Percentiles rank a stretch among this genome's conserved stretches.
Evolutionary conservation across 2,113 vertebrate species (phyloP).

Genomic region (Anguilla rostrata): DNA sequence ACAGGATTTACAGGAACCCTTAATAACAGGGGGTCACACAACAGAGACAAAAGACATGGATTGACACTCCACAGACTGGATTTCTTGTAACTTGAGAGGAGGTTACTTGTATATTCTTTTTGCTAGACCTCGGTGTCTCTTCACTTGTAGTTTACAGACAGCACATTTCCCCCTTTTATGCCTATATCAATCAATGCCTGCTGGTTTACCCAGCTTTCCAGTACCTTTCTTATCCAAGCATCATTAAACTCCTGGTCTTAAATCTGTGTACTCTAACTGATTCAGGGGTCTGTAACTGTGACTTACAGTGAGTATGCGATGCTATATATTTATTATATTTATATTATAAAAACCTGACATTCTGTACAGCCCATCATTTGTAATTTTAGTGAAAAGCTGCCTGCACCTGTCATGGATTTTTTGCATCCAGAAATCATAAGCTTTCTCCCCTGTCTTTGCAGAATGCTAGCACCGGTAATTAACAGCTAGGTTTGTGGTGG

Average conservation of each 20-base stretch:
- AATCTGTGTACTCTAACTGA: too few species aligned
- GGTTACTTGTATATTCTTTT: too few species aligned
- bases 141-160: too few species aligned
- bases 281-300: not conserved
- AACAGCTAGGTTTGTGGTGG: slow-evolving; percentile 33
- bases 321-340: not conserved
- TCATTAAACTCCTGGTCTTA: too few species aligned
- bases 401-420: not conserved
- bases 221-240: too few species aligned
- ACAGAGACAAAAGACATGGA: too few species aligned
- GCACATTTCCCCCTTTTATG: slow-evolving; percentile 22
- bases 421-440: not conserved
- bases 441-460: slow-evolving; percentile 25
- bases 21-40: too few species aligned
- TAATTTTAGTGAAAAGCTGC: not conserved
- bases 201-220: too few species aligned
- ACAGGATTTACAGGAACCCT: too few species aligned
- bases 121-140: too few species aligned
- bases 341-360: not conserved
- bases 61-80: too few species aligned
- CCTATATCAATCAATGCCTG: slow-evolving; percentile 53
- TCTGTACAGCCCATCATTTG: not conserved
- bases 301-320: not conserved
- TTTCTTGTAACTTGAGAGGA: too few species aligned
- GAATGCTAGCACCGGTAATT: slow-evolving; percentile 27